A percentile compares a stretch with the other conserved stretches of the same genome.
Evolutionary conservation across 2,797 vertebrate genomes (phyloP).

Genomic region (Neosalanx taihuensis): DNA sequence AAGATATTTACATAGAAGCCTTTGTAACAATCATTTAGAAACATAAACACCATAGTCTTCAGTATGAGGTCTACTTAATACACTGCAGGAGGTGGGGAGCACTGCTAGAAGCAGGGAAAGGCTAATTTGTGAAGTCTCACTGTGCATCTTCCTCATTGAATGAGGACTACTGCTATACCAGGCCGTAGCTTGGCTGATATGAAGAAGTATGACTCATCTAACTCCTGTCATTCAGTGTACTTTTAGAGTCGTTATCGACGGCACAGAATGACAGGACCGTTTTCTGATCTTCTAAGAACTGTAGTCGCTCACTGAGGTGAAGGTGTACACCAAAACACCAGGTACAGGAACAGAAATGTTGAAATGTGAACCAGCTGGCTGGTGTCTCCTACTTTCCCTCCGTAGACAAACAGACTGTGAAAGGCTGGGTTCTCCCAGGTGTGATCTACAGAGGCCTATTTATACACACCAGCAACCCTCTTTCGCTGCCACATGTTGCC

Average conservation of each 20-base stretch:
- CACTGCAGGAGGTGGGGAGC: slow-evolving; percentile 23
- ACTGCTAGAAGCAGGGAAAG: slow-evolving; percentile 12
- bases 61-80: slow-evolving; percentile 34
- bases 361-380: too few species aligned
- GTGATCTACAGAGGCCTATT: slow-evolving; percentile 46
- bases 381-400: neutral
- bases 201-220: too few species aligned
- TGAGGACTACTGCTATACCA: neutral
- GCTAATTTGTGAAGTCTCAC: neutral
- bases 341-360: too few species aligned
- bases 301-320: too few species aligned
- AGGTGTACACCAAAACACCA: too few species aligned
- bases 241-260: too few species aligned
- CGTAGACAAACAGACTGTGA: slow-evolving; percentile 16
- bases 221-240: neutral
- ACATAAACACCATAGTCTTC: slow-evolving; percentile 43
- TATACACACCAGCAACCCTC: slow-evolving; percentile 30
- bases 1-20: slow-evolving; percentile 68
- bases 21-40: slow-evolving; percentile 51
- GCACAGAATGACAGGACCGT: neutral
- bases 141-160: neutral
- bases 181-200: too few species aligned
- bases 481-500: slow-evolving; percentile 21
- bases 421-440: slow-evolving; percentile 36
- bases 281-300: neutral